A percentile compares a stretch with the other conserved stretches of the same genome.
Conservation (phyloP, 2,797 vertebrate genomes). For the Spinibarbus caldwelli region DNA sequence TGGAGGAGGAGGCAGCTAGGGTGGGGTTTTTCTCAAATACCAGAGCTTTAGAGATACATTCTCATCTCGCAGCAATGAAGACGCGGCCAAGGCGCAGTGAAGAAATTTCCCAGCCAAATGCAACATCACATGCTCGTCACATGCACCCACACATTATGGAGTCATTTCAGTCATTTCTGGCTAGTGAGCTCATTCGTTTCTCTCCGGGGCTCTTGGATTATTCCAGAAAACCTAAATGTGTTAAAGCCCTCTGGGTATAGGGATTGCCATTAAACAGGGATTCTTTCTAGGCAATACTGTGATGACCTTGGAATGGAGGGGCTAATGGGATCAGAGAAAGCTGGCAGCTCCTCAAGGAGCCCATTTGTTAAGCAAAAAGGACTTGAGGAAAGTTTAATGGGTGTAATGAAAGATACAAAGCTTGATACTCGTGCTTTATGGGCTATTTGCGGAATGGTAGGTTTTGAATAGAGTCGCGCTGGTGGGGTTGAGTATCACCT, state of each 20-base stretch:
- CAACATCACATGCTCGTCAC: slow-evolving; percentile 40
- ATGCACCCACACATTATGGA: slow-evolving; percentile 47
- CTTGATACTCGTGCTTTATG: not conserved
- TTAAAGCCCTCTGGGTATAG: slow-evolving; percentile 17
- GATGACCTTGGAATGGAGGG: slow-evolving; percentile 40
- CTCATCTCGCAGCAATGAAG: not conserved
- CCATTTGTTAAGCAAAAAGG: slow-evolving; percentile 48
- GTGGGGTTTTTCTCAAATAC: slow-evolving; percentile 49
- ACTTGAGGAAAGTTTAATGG: slow-evolving; percentile 36
- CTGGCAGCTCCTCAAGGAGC: slow-evolving; percentile 39
- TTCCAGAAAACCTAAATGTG: slow-evolving; percentile 39
- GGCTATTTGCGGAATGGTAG: slow-evolving; percentile 19
- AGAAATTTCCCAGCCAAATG: slow-evolving; percentile 43
- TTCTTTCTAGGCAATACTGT: slow-evolving; percentile 37
- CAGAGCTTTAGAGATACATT: slow-evolving; percentile 34
- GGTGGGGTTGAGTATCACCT: slow-evolving; percentile 10
- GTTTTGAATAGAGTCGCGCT: slow-evolving; percentile 27
- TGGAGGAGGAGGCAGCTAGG: slow-evolving; percentile 47
- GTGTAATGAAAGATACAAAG: slow-evolving; percentile 35
- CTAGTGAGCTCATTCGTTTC: not conserved
- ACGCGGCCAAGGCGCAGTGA: slow-evolving; percentile 24
- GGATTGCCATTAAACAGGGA: slow-evolving; percentile 45
- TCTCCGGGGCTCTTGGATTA: slow-evolving; percentile 34
- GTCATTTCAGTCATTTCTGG: slow-evolving; percentile 33
- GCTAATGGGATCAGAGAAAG: slow-evolving; percentile 47